These are phyloP conservation scores for Drosophila kohkoa DNA, from an alignment of 1,140 invertebrate genomes.

Conservation along the genomic window DNA sequence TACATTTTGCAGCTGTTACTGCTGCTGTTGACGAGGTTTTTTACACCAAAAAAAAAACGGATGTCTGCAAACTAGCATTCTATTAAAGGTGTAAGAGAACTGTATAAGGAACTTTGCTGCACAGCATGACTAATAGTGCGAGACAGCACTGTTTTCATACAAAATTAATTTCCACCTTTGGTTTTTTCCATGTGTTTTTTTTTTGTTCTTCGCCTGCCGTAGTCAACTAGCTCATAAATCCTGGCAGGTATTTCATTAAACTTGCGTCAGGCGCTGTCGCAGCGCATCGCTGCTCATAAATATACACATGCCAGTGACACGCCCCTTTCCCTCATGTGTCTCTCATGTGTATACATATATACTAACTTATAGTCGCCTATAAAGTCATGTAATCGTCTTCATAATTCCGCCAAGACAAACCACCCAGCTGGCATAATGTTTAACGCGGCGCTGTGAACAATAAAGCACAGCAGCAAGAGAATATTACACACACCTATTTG, in stretches of 20 bases:
- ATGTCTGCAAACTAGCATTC: neutral
- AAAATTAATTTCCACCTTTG: conserved; percentile 54
- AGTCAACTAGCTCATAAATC: conserved; percentile 72
- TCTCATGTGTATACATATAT: neutral
- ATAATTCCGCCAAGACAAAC: conserved; percentile 76
- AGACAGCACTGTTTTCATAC: conserved; percentile 55
- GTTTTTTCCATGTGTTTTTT: neutral
- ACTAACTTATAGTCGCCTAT: conserved; percentile 55
- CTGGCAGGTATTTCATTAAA: conserved; percentile 80
- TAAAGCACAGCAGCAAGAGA: conserved; percentile 63
- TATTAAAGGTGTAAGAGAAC: conserved; percentile 2
- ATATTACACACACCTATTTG: conserved; percentile 52
- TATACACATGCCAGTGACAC: conserved; percentile 52
- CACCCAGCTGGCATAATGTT: conserved; percentile 72
- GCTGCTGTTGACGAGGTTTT: neutral
- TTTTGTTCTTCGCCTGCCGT: conserved; percentile 14
- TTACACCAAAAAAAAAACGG: no score
- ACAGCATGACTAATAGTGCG: conserved; percentile 50
- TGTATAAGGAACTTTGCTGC: neutral
- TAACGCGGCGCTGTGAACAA: conserved; percentile 77
- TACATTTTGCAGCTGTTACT: conserved; percentile 36
- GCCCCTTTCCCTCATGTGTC: conserved; percentile 13
- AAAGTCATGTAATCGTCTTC: conserved; percentile 81
- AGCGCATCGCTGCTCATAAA: conserved; percentile 70
- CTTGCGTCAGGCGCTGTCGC: conserved; percentile 61